phyloP scores from a whole-genome alignment of 2,888 invertebrate genomes.

The Pammene fasciana region DNA sequence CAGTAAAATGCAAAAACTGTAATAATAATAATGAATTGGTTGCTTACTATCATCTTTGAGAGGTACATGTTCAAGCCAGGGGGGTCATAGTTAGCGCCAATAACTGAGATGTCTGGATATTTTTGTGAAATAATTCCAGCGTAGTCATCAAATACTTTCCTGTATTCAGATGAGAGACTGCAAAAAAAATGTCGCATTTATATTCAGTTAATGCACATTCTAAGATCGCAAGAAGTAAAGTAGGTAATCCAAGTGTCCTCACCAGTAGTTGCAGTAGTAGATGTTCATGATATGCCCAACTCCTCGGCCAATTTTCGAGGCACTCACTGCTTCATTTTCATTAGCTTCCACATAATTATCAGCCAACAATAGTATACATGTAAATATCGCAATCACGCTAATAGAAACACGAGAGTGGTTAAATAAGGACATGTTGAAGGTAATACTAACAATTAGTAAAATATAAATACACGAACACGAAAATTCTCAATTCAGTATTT shows the following conservation, averaged over 20 bases:
- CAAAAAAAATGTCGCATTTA: constrained; percentile 57
- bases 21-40: not conserved
- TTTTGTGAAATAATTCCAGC: constrained; percentile 93
- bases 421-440: constrained; percentile 60
- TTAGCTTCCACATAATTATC: constrained; percentile 65
- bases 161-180: constrained; percentile 99
- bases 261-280: constrained; percentile 96
- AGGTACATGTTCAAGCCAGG: constrained; percentile 92
- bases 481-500: no score
- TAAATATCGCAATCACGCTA: constrained; percentile 59
- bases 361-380: constrained; percentile 64
- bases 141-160: constrained; percentile 98
- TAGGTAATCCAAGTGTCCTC: constrained; percentile 57
- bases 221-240: not conserved
- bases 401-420: constrained; percentile 62
- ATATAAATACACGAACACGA: constrained; percentile 8
- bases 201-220: not conserved
- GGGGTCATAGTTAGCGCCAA: constrained; percentile 97
- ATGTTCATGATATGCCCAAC: constrained; percentile 90
- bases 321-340: constrained; percentile 87
- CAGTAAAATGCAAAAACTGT: no score
- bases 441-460: constrained; percentile 5
- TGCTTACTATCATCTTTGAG: constrained; percentile 90
- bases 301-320: constrained; percentile 78
- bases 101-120: constrained; percentile 95